These are phyloP conservation scores for Notocelia uddmanniana DNA, from an alignment of 2,888 invertebrate genomes.

Conservation along the genomic window DNA sequence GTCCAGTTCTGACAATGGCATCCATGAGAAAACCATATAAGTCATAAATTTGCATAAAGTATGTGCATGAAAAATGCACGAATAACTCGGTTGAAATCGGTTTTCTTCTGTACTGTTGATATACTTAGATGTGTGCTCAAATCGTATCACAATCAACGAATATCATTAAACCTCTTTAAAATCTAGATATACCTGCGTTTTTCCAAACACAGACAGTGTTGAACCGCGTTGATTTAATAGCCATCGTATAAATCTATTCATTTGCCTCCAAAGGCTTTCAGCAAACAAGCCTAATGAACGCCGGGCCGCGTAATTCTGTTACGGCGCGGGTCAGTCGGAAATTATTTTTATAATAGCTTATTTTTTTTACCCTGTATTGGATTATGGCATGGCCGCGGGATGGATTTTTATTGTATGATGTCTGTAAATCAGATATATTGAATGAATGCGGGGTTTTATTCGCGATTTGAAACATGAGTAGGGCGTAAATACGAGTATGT, in stretches of 20 bases:
- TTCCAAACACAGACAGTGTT: conserved; percentile 62
- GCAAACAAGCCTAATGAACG: conserved; percentile 77
- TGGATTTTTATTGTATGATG: background rate
- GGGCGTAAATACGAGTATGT: no score
- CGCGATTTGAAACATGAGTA: background rate
- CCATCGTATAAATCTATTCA: conserved; percentile 68
- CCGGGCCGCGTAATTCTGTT: conserved; percentile 66
- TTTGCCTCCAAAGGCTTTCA: conserved; percentile 65
- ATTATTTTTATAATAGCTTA: conserved; percentile 41
- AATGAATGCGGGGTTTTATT: background rate
- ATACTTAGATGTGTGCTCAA: no score
- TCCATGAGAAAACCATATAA: no score
- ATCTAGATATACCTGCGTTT: conserved; percentile 49
- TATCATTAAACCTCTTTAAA: background rate
- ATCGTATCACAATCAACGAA: no score
- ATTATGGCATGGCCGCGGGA: conserved; percentile 28
- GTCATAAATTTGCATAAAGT: no score
- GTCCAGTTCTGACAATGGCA: no score
- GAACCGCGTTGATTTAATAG: conserved; percentile 66
- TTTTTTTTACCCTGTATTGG: conserved; percentile 40
- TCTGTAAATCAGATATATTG: background rate
- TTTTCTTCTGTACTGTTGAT: no score
- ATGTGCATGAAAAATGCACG: no score
- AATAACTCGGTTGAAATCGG: no score
- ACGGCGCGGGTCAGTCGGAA: conserved; percentile 61